Base-by-base conservation (phyloP, 2,797 vertebrate genomes). In the Gallinago nigripennis region DNA sequence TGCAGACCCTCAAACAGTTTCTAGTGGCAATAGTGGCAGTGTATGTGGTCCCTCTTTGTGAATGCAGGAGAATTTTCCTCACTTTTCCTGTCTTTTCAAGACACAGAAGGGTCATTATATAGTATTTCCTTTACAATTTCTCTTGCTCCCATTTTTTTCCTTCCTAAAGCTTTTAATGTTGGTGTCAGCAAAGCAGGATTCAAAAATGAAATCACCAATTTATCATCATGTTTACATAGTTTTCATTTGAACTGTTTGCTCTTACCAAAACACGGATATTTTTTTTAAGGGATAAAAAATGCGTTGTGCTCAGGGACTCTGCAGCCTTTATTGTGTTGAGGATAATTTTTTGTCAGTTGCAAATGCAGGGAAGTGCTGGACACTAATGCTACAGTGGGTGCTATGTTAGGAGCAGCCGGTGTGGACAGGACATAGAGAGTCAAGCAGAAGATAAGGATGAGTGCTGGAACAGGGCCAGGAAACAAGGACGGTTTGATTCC, bases 401-500 rank as follows among this genome's bases (percentile, higher is more conserved):
- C 8, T 28, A 11, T 2, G 2, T 5, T 33, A 75, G 48, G 21
- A 73, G 30, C 12, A 86, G 35, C 9, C 16, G 13, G 45, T 3
- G 11, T 5, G 46, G 54, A 33, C 18, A 61, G 51, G 23, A 30
- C 16, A 73, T 27, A 39, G 10, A 63, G 15, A 68, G 11, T 31
- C 16, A 71, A 77, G 58, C 13, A 68, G 58, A 50, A 77, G 11
- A 7, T 17, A 73, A 51, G 10, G 7, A 23, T 37, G 4, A 6
- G 7, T 64, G 31, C 33, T 79, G 35, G 24, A 69, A 69, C 3
- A 50, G 21, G 7, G 37, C 18, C 10, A 43, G 61, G 61, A 72
- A 57, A 69, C 8, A 25, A 0, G 1, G 15, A 14, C 3, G 0
- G 2, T 35, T 39, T 5, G 6, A 45, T 21, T 71, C 33, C 6